phyloP scores from a whole-genome alignment of 2,888 invertebrate genomes.

The Epistrophella euchroma region DNA sequence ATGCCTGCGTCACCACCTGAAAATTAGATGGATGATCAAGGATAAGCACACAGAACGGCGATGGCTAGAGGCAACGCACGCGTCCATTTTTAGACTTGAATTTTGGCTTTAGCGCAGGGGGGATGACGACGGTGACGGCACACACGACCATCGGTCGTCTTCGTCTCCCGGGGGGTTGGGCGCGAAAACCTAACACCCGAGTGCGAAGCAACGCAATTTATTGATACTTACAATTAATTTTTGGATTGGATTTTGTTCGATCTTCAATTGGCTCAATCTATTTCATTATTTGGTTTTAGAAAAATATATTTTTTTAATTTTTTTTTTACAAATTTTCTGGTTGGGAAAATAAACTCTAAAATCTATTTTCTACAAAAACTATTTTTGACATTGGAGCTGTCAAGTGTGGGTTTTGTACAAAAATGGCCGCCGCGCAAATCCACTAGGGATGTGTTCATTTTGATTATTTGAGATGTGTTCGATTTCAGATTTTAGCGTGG shows the following conservation, averaged over 20 bases:
- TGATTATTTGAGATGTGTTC: slow-evolving; percentile 11
- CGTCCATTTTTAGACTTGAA: slow-evolving; percentile 75
- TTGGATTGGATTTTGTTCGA: slow-evolving; percentile 40
- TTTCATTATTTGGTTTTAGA: slow-evolving; percentile 68
- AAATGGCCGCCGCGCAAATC: slow-evolving; percentile 65
- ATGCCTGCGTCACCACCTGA: slow-evolving; percentile 75
- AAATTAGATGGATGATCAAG: slow-evolving; percentile 65
- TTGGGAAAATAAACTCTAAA: slow-evolving; percentile 73
- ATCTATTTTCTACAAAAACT: slow-evolving; percentile 74
- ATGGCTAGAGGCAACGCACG: slow-evolving; percentile 71
- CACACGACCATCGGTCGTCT: slow-evolving; percentile 56
- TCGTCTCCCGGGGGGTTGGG: slow-evolving; percentile 74
- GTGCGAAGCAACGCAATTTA: slow-evolving; percentile 26
- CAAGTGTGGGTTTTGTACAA: slow-evolving; percentile 72
- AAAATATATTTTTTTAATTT: slow-evolving; percentile 58
- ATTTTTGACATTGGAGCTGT: slow-evolving; percentile 73
- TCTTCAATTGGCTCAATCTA: slow-evolving; percentile 46
- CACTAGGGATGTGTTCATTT: slow-evolving; percentile 45
- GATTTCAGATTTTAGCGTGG: neutral
- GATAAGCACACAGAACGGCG: slow-evolving; percentile 51
- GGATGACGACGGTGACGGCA: slow-evolving; percentile 76
- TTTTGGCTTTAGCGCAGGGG: slow-evolving; percentile 64
- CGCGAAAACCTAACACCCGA: slow-evolving; percentile 73
- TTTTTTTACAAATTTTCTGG: slow-evolving; percentile 43
- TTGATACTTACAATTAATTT: slow-evolving; percentile 56